Percentiles rank a stretch among this genome's conserved stretches.
phyloP scores from a whole-genome alignment of 2,113 vertebrate species.

The Turnix velox region DNA sequence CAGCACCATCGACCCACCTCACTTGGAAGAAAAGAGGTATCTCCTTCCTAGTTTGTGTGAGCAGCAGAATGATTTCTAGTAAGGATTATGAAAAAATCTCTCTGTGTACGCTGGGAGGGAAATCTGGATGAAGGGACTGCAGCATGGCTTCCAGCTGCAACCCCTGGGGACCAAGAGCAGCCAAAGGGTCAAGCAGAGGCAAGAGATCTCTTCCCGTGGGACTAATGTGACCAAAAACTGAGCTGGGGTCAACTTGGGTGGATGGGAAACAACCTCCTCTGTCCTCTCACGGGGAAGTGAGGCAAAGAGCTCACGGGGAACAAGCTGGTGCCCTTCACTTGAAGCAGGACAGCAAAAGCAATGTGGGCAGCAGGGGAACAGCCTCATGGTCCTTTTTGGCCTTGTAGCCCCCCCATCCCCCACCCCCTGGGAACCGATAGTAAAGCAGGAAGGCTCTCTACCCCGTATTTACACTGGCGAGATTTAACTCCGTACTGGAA shows the following conservation, averaged over 20 bases:
- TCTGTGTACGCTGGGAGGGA: neutral
- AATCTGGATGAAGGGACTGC: neutral
- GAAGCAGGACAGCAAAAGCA: neutral
- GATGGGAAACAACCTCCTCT: neutral
- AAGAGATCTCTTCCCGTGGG: neutral
- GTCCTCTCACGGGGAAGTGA: neutral
- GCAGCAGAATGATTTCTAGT: neutral
- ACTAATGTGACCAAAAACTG: neutral
- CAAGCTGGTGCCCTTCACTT: neutral
- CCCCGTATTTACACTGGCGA: conserved; percentile 99
- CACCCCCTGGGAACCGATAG: conserved; percentile 68
- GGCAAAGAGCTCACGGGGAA: neutral
- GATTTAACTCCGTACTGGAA: conserved; percentile 98
- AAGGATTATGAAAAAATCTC: neutral
- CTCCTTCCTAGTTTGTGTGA: neutral
- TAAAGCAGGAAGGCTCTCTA: conserved; percentile 87
- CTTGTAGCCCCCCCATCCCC: neutral
- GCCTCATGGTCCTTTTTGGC: neutral
- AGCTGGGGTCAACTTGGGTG: neutral
- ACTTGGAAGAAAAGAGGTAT: neutral
- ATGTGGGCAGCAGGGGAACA: neutral
- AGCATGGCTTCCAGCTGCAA: neutral
- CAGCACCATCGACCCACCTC: too few species aligned
- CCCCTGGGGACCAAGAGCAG: neutral
- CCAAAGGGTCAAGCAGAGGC: neutral